Conservation (phyloP, 35 echinoderm and acorn worm genomes). For the Hemicentrotus pulcherrimus region DNA sequence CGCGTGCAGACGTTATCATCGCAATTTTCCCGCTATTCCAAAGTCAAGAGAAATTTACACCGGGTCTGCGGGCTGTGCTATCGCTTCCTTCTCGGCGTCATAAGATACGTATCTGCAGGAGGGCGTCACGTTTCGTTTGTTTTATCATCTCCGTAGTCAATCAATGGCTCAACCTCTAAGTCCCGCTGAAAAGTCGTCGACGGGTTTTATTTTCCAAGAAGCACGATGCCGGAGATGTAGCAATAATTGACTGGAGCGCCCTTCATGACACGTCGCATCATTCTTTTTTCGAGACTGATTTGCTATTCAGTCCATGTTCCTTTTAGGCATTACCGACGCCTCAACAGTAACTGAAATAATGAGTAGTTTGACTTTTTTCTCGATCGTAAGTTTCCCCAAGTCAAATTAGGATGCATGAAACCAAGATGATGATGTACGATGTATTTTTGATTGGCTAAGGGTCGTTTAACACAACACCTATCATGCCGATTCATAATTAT, state of each 20-base stretch:
- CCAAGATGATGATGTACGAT: no score
- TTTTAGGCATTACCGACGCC: no score
- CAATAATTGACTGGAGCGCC: not conserved
- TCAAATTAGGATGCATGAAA: no score
- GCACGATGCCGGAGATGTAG: not conserved
- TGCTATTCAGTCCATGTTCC: not conserved
- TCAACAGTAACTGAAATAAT: no score
- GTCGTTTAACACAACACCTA: no score
- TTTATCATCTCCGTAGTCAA: not conserved
- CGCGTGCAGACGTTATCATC: not conserved
- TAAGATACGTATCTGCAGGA: not conserved
- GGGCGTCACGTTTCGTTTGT: not conserved
- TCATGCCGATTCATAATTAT: no score
- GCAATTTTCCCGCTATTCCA: not conserved
- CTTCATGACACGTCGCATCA: not conserved
- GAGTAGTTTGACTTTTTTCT: no score
- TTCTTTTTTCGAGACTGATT: not conserved
- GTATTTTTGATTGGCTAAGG: no score
- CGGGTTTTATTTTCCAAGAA: not conserved
- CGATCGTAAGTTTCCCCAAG: no score
- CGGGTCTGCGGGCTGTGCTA: not conserved
- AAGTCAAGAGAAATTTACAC: constrained; percentile 12
- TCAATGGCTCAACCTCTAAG: not conserved
- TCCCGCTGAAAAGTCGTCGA: not conserved
- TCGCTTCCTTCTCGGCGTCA: not conserved